phyloP scores from a whole-genome alignment of 2,113 vertebrate genomes.

The Bagarius yarrelli region DNA sequence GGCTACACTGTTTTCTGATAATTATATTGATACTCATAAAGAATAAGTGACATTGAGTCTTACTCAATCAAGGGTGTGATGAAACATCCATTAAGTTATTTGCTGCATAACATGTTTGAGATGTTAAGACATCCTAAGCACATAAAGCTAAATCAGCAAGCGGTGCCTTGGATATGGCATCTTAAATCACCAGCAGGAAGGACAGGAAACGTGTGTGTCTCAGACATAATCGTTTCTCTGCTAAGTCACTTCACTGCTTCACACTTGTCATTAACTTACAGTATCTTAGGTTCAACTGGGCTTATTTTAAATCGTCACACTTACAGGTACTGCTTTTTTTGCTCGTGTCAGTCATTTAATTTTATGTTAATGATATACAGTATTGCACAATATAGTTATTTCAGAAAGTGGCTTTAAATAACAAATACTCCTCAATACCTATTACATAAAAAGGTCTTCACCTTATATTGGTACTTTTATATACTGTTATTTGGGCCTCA shows the following conservation, averaged over 20 bases:
- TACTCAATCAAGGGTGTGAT: neutral
- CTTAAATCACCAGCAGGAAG: neutral
- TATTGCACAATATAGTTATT: too few relatives aligned
- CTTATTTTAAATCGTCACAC: neutral
- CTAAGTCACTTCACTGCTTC: neutral
- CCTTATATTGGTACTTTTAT: too few relatives aligned
- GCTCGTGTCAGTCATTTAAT: neutral
- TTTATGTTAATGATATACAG: too few relatives aligned
- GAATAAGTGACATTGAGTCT: neutral
- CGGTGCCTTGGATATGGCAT: neutral
- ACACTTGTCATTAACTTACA: neutral
- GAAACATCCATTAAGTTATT: neutral
- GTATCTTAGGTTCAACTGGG: neutral
- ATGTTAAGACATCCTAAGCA: neutral
- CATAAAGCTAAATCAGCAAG: neutral
- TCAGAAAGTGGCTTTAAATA: too few relatives aligned
- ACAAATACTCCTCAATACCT: too few relatives aligned
- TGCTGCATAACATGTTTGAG: neutral
- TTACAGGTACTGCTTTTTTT: neutral
- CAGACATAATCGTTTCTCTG: neutral
- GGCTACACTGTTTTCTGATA: neutral
- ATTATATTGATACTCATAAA: too few relatives aligned
- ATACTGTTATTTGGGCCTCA: too few relatives aligned
- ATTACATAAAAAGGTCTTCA: too few relatives aligned
- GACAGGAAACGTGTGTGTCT: neutral